A percentile compares a stretch with the other conserved stretches of the same genome.
Evolutionary conservation across 2,888 invertebrate species (phyloP).

Genomic region (Nysson spinosus): DNA sequence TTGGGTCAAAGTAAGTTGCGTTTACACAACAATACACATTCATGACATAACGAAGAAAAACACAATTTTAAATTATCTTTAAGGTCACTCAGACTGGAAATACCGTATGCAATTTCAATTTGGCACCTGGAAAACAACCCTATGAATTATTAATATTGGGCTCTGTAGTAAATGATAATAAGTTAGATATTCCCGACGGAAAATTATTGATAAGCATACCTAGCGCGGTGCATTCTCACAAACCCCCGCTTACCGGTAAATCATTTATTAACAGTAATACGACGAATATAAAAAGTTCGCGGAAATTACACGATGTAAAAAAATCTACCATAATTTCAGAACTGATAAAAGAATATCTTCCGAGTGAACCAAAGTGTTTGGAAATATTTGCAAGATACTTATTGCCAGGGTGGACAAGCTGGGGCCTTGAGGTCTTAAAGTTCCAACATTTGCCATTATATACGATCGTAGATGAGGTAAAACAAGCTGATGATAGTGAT

Average conservation of each 20-base stretch:
- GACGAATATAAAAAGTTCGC: no score
- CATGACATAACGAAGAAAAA: background rate
- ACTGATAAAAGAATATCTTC: constrained; percentile 81
- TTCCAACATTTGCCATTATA: constrained; percentile 83
- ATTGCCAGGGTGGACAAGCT: constrained; percentile 89
- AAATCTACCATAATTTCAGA: constrained; percentile 78
- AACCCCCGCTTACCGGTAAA: constrained; percentile 89
- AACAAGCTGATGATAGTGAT: constrained; percentile 18
- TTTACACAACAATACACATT: background rate
- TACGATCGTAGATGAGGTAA: constrained; percentile 36
- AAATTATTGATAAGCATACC: constrained; percentile 90
- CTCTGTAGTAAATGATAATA: constrained; percentile 70
- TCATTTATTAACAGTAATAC: constrained; percentile 2
- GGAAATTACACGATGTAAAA: no score
- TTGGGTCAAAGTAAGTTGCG: constrained; percentile 89
- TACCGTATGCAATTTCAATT: constrained; percentile 84
- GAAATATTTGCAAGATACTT: constrained; percentile 96
- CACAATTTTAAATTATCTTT: constrained; percentile 4
- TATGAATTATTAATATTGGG: constrained; percentile 90
- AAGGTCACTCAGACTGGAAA: constrained; percentile 84
- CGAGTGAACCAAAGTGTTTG: constrained; percentile 82
- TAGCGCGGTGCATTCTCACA: constrained; percentile 96
- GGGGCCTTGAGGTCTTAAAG: constrained; percentile 92
- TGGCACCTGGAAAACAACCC: constrained; percentile 88
- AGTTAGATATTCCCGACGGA: constrained; percentile 76